phyloP scores from a whole-genome alignment of 2,888 invertebrate genomes.

The Melieria crassipennis region DNA sequence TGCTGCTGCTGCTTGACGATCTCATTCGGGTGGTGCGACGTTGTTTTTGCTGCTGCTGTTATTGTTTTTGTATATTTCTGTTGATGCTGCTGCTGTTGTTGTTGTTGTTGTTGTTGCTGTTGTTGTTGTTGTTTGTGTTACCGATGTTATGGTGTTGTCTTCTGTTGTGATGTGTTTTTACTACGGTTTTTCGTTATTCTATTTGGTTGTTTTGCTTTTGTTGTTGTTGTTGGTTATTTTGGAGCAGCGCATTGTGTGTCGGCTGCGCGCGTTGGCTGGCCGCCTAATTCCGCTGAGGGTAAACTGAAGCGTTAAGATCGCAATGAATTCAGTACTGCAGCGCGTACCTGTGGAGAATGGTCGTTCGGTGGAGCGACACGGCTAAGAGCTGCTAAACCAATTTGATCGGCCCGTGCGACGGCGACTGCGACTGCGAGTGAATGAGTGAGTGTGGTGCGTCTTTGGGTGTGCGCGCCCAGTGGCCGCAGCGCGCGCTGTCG shows the following conservation, averaged over 20 bases:
- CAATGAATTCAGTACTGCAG: constrained; percentile 48
- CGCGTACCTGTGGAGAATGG: constrained; percentile 48
- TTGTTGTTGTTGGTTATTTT: constrained; percentile 35
- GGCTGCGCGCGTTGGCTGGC: constrained; percentile 35
- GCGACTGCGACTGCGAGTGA: background rate
- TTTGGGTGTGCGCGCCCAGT: too few species aligned
- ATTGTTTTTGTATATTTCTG: constrained; percentile 24
- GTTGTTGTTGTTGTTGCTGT: background rate
- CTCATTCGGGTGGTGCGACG: constrained; percentile 38
- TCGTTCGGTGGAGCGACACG: constrained; percentile 37
- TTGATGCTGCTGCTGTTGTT: constrained; percentile 37
- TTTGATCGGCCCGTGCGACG: background rate
- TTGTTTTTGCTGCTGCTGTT: constrained; percentile 23
- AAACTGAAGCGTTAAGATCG: constrained; percentile 48
- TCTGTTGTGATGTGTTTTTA: constrained; percentile 39
- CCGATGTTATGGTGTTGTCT: constrained; percentile 35
- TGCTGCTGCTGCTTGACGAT: constrained; percentile 33
- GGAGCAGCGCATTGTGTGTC: constrained; percentile 36
- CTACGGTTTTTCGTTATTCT: constrained; percentile 37
- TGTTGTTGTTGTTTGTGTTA: constrained; percentile 2
- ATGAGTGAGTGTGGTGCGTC: too few species aligned
- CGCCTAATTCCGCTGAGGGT: constrained; percentile 39
- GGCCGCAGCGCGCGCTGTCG: too few species aligned
- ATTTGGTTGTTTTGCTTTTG: constrained; percentile 41
- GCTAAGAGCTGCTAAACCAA: constrained; percentile 2